phyloP scores from a whole-genome alignment of 2,113 vertebrate genomes.

The Suncus etruscus region DNA sequence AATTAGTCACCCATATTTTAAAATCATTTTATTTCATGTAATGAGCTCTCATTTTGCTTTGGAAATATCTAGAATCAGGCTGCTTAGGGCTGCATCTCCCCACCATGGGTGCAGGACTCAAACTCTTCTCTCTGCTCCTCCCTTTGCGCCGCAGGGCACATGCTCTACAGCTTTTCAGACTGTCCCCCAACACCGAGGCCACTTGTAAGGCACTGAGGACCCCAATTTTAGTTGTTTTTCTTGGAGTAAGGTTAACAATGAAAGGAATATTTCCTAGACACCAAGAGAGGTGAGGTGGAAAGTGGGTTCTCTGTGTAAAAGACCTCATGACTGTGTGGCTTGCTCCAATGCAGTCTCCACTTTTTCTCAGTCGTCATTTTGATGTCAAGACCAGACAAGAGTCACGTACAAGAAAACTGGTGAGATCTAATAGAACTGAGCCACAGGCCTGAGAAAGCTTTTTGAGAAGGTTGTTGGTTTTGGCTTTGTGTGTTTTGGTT shows the following conservation, averaged over 20 bases:
- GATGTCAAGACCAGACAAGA: neutral
- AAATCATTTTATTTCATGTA: slow-evolving; percentile 24
- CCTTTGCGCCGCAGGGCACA: rapidly evolving
- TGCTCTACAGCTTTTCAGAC: neutral
- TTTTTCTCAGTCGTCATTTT: neutral
- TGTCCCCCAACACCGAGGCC: neutral
- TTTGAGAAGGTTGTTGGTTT: neutral
- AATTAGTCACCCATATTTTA: slow-evolving; percentile 57
- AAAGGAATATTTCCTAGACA: neutral
- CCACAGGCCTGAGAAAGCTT: neutral
- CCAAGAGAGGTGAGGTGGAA: neutral
- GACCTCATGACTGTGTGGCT: neutral
- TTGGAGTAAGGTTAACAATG: neutral
- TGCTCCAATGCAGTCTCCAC: neutral
- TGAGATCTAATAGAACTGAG: neutral
- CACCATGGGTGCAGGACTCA: neutral
- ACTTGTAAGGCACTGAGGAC: neutral
- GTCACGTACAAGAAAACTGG: neutral
- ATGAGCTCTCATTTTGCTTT: slow-evolving; percentile 31
- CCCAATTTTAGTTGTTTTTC: neutral
- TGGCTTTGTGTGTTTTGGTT: too few species aligned
- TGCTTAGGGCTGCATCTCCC: neutral
- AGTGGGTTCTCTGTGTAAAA: neutral
- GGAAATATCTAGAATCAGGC: neutral
- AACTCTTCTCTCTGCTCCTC: neutral